Evolutionary conservation across 1,140 invertebrate species (phyloP), one percentile per base, ranked within the genome.

Genomic region (Lasioglossum baleicum): DNA sequence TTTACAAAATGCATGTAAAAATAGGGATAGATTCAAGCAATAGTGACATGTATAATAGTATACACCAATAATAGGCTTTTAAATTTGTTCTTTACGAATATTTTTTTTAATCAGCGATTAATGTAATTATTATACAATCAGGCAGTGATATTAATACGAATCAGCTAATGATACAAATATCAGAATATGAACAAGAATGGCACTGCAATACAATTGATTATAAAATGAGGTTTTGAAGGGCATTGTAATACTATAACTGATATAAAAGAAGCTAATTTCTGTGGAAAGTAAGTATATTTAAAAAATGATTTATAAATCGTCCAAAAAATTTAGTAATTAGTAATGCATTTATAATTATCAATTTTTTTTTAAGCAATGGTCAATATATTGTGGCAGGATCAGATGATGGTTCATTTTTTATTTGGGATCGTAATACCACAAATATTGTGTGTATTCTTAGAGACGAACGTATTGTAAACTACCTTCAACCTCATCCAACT

Each of bases 181-280:
- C 89, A 17, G 70, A 88, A 42, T 77, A 86, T 35, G 92, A 94
- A 72, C 73, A 87, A 66, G 84, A 92, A 61, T 94, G 94, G 90
- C 93, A 96, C 44, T 89, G 91, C 42, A 91, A 94, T 17, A 95
- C 96, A 1, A 93, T 94, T 73, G 96, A 97, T 91, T 97, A 96
- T 91, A 93, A 94, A 87, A 92, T 95, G 69, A 92, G 98, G 65
- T 99, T 97, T 93, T 96, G 97, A n/a, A 87, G 98, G 98, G 0
- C 98, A 99, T 92, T 99, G 98, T 91, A 99, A 99, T 93, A 98
- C 97, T 53, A 98, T 98, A 22, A 99, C 98, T 0, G 98, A 99
- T 91, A 99, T 99, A 80, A 99, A 99, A 93, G 98, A 99, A 93
- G 98, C 98, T 7, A 99, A 97, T 90, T 99, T 98, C 92, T 96